Evolutionary conservation across 2,888 invertebrate species (phyloP).

Genomic region (Ophraella communa): DNA sequence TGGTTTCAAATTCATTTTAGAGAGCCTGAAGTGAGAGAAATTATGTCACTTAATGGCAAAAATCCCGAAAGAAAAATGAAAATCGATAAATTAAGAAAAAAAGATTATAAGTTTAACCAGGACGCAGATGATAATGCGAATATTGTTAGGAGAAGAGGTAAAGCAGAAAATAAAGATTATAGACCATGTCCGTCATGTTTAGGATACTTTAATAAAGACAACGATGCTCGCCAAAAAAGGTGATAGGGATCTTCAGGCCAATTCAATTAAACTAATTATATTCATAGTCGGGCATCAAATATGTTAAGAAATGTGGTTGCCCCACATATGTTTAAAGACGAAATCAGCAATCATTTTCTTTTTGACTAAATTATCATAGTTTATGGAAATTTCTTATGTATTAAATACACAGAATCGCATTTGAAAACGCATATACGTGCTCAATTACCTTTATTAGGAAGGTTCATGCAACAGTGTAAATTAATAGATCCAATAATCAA

Average conservation of each 20-base stretch:
- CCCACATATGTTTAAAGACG: not conserved
- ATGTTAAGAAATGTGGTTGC: not conserved
- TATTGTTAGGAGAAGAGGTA: not conserved
- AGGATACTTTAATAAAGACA: conserved; percentile 17
- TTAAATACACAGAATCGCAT: conserved; percentile 6
- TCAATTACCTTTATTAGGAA: conserved; percentile 10
- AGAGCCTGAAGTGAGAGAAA: conserved; percentile 18
- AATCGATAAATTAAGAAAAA: conserved; percentile 13
- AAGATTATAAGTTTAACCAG: not conserved
- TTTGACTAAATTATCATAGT: conserved; percentile 15
- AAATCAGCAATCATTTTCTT: conserved; percentile 12
- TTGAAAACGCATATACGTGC: conserved; percentile 14
- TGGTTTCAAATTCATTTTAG: conserved; percentile 17
- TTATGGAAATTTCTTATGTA: conserved; percentile 12
- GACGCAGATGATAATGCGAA: not conserved
- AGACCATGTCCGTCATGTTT: conserved; percentile 11
- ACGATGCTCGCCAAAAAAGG: conserved; percentile 15
- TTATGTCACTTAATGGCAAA: conserved; percentile 4
- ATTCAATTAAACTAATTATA: conserved; percentile 1
- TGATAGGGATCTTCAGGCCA: conserved; percentile 5
- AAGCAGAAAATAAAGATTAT: not conserved
- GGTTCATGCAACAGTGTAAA: conserved; percentile 11
- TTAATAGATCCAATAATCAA: not conserved
- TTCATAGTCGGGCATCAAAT: conserved; percentile 1
- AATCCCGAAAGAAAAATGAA: conserved; percentile 16